phyloP scores from a whole-genome alignment of 2,113 vertebrate species.

The Dipodomys ordii region DNA sequence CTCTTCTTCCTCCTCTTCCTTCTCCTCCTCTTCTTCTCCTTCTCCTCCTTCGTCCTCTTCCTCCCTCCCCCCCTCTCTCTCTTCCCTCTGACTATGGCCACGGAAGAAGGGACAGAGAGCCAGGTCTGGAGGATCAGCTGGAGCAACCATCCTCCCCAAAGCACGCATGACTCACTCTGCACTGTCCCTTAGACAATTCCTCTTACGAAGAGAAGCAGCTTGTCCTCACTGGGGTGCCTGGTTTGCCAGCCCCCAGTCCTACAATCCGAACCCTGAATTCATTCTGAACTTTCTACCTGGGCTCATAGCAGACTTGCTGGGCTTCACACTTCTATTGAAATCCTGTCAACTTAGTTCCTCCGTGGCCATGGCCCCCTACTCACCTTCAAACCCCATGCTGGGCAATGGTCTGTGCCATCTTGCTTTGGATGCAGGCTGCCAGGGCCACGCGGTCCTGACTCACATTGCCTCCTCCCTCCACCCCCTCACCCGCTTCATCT shows the following conservation, averaged over 20 bases:
- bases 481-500: no score
- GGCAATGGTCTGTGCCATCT: no score
- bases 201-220: fast-evolving
- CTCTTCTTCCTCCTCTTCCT: no score
- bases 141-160: no score
- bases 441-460: no score
- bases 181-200: background rate
- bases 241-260: no score
- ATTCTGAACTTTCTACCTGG: fast-evolving
- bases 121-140: background rate
- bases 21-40: no score
- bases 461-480: no score
- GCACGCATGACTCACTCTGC: fast-evolving
- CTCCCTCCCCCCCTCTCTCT: no score
- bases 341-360: no score
- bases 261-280: background rate
- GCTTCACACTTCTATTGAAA: background rate
- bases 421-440: fast-evolving
- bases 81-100: background rate
- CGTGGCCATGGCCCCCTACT: fast-evolving
- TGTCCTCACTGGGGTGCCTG: fast-evolving
- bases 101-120: background rate
- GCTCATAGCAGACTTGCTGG: fast-evolving
- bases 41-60: no score
- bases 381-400: fast-evolving